phyloP scores from a whole-genome alignment of 2,113 vertebrate genomes.

The Calyptomena viridis region DNA sequence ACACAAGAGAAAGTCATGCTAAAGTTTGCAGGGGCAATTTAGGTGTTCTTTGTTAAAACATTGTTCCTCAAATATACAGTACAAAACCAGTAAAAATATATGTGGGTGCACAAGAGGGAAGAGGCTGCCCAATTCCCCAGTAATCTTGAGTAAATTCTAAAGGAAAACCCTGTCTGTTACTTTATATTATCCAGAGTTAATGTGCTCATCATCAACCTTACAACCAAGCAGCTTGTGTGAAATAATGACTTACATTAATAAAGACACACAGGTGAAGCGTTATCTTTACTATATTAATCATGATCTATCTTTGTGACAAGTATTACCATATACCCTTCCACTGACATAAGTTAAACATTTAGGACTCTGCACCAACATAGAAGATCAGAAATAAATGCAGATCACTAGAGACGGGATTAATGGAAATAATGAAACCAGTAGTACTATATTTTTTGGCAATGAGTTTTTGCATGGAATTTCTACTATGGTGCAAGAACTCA shows the following conservation, averaged over 20 bases:
- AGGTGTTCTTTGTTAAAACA: slow-evolving; percentile 21
- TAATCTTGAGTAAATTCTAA: not conserved
- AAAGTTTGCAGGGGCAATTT: not conserved
- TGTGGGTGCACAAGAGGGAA: not conserved
- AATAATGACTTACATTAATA: slow-evolving; percentile 1
- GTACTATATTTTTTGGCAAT: not conserved
- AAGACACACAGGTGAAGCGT: not conserved
- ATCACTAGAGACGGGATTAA: not conserved
- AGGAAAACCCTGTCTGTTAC: not conserved
- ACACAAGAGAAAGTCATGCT: not conserved
- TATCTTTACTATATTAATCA: not conserved
- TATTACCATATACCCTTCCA: not conserved
- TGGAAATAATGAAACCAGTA: not conserved
- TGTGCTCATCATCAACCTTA: not conserved
- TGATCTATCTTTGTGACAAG: not conserved
- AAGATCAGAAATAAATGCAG: not conserved
- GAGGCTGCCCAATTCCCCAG: not conserved
- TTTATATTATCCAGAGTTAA: not conserved
- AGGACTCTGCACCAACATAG: not conserved
- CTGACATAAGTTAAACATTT: not conserved
- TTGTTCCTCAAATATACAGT: not conserved
- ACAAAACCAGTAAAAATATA: not conserved
- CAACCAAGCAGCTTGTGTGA: not conserved
- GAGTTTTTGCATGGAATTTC: not conserved
- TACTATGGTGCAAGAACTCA: not conserved